Conservation (phyloP, 2,888 invertebrate genomes). For the Phoronis australis region DNA sequence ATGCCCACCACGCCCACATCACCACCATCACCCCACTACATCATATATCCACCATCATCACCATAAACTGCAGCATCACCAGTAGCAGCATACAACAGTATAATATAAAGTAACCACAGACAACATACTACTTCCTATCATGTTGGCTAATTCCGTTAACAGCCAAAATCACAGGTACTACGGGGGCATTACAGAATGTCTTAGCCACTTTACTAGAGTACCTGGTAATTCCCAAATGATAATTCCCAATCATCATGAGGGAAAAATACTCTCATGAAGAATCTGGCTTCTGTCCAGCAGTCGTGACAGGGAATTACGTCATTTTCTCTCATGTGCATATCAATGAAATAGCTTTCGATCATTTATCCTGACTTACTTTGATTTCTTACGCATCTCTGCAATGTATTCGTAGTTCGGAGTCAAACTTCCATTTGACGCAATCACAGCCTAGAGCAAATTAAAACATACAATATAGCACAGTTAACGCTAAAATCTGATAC, state of each 20-base stretch:
- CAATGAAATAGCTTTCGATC: neutral
- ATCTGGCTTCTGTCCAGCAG: slow-evolving; percentile 1
- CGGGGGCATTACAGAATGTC: no score
- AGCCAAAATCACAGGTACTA: no score
- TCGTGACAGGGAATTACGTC: neutral
- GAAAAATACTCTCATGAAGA: no score
- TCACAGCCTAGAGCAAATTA: slow-evolving; percentile 72
- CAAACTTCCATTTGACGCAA: slow-evolving; percentile 88
- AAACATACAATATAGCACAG: slow-evolving; percentile 1
- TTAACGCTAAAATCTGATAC: slow-evolving; percentile 2
- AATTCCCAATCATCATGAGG: no score
- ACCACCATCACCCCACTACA: no score
- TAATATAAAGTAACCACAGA: neutral
- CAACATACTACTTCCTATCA: neutral
- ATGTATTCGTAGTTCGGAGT: slow-evolving; percentile 95
- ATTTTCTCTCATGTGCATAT: neutral
- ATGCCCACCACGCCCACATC: no score
- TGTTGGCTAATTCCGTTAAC: neutral
- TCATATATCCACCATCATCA: no score
- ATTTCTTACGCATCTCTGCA: slow-evolving; percentile 69
- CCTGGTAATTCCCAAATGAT: no score
- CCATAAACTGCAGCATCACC: no score
- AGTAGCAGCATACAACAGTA: no score
- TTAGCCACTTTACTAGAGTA: no score
- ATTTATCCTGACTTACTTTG: slow-evolving; percentile 35